These are phyloP conservation scores for Axea sp. DNA, from an alignment of 2,888 invertebrate species.

Conservation along the genomic window DNA sequence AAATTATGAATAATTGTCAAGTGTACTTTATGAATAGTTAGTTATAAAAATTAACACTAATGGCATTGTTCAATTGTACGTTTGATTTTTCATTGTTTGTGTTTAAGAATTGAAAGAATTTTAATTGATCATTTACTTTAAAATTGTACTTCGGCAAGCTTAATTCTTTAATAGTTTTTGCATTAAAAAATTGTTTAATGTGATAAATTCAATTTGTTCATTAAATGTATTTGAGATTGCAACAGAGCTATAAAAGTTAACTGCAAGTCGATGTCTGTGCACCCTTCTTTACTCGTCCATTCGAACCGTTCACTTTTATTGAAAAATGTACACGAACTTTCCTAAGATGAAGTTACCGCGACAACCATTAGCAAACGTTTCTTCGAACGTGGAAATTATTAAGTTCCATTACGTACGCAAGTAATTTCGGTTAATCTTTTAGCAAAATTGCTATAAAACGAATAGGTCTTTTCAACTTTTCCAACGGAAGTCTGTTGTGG, in stretches of 20 bases:
- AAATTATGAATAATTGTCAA: no score
- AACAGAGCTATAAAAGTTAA: conserved; percentile 22
- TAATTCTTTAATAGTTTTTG: no score
- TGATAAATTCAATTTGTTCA: no score
- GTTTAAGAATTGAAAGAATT: no score
- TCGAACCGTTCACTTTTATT: conserved; percentile 30
- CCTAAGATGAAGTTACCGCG: conserved; percentile 10
- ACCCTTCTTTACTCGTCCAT: conserved; percentile 5
- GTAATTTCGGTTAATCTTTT: conserved; percentile 70
- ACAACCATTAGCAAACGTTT: conserved; percentile 47
- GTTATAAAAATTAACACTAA: no score
- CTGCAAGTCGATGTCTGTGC: background rate
- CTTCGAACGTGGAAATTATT: conserved; percentile 62
- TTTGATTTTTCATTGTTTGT: no score
- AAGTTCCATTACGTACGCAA: conserved; percentile 68
- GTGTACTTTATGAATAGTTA: no score
- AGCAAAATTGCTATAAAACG: conserved; percentile 68
- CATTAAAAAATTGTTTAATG: no score
- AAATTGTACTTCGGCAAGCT: no score
- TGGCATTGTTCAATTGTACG: no score
- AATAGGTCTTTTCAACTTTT: conserved; percentile 26
- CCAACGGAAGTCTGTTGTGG: conserved; percentile 7
- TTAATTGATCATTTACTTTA: no score
- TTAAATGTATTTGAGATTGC: no score
- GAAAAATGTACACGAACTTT: conserved; percentile 22